Conservation (phyloP, 2,113 vertebrate species). For the Datnioides undecimradiatus region DNA sequence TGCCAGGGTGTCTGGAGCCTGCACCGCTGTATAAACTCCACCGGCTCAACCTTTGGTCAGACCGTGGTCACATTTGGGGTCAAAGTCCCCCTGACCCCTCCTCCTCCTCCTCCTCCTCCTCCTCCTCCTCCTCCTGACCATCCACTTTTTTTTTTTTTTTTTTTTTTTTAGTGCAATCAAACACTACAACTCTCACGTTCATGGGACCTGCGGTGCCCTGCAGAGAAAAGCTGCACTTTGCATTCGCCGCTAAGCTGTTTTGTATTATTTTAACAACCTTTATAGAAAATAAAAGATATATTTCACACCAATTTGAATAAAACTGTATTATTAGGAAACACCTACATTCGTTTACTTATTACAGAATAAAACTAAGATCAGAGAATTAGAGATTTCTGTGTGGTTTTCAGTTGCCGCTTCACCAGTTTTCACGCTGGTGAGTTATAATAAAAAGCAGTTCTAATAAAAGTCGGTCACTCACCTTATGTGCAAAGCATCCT, state of each 20-base stretch:
- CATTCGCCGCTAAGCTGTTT: too few relatives aligned
- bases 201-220: background rate
- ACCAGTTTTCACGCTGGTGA: background rate
- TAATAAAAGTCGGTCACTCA: conserved; percentile 17
- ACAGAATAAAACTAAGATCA: background rate
- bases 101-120: background rate
- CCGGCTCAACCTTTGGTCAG: background rate
- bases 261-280: too few relatives aligned
- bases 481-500: conserved; percentile 54
- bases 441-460: background rate
- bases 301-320: background rate
- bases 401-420: background rate
- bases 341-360: too few relatives aligned
- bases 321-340: too few relatives aligned
- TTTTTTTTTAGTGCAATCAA: too few relatives aligned
- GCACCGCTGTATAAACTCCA: conserved; percentile 5
- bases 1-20: conserved; percentile 39
- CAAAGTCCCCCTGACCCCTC: background rate
- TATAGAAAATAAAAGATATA: too few relatives aligned
- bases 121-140: too few relatives aligned
- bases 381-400: background rate
- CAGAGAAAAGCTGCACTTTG: background rate
- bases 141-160: too few relatives aligned
- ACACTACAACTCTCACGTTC: background rate
- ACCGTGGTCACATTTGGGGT: background rate